Conservation (phyloP, 2,888 invertebrate genomes). For the Tetranychus piercei region DNA sequence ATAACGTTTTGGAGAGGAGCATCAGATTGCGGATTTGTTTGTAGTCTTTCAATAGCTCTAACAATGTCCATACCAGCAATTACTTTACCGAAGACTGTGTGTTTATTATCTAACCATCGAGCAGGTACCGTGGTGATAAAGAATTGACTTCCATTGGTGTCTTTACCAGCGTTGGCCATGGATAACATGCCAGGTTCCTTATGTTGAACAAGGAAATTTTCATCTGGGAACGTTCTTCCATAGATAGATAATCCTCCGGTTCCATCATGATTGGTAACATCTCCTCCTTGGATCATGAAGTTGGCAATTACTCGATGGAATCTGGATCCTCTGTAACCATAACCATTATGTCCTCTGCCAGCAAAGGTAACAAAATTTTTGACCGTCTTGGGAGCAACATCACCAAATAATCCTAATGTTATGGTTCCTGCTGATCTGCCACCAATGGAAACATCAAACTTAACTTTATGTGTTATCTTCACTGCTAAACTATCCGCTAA, state of each 20-base stretch:
- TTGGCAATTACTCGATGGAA: slow-evolving; percentile 26
- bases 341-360: slow-evolving; percentile 22
- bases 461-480: slow-evolving; percentile 45
- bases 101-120: slow-evolving; percentile 14
- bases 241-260: slow-evolving; percentile 17
- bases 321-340: slow-evolving; percentile 23
- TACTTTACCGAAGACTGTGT: slow-evolving; percentile 16
- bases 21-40: neutral
- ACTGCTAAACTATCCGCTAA: slow-evolving; percentile 30
- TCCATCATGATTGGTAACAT: slow-evolving; percentile 12
- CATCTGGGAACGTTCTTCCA: slow-evolving; percentile 16
- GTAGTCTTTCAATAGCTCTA: slow-evolving; percentile 2
- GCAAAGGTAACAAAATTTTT: slow-evolving; percentile 41
- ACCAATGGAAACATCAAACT: slow-evolving; percentile 65
- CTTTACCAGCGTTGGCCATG: slow-evolving; percentile 14
- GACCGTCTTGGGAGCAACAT: slow-evolving; percentile 75
- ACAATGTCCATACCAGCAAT: slow-evolving; percentile 7
- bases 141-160: slow-evolving; percentile 18
- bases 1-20: neutral
- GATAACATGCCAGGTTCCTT: slow-evolving; percentile 11
- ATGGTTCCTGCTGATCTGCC: slow-evolving; percentile 37
- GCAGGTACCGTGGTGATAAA: slow-evolving; percentile 15
- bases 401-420: slow-evolving; percentile 53
- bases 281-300: slow-evolving; percentile 26
- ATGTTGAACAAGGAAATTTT: slow-evolving; percentile 18